Conservation (phyloP, 2,797 vertebrate genomes). For the Melanotaenia nigrans region DNA sequence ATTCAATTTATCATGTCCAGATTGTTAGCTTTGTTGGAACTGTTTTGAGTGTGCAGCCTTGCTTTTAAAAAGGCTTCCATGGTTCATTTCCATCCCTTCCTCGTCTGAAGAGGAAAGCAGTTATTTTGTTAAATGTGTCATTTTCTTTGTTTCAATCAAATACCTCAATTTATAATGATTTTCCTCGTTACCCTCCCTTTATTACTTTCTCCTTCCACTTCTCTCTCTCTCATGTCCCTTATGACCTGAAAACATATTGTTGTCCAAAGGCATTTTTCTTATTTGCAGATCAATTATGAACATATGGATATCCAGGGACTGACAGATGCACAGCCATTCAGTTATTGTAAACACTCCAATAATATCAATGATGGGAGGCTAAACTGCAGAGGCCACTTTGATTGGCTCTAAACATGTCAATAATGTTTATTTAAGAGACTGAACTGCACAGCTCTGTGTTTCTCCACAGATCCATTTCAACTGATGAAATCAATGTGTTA, state of each 20-base stretch:
- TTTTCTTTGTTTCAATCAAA: conserved; percentile 1
- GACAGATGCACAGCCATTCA: conserved; percentile 59
- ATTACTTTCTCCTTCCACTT: neutral
- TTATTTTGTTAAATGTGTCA: neutral
- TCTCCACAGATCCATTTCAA: conserved; percentile 55
- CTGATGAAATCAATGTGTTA: conserved; percentile 59
- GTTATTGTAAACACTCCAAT: conserved; percentile 74
- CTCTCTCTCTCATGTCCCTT: conserved; percentile 3
- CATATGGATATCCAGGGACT: conserved; percentile 59
- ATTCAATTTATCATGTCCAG: conserved; percentile 19
- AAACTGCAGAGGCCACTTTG: conserved; percentile 64
- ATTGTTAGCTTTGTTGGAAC: conserved; percentile 2
- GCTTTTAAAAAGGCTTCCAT: neutral
- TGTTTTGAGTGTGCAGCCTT: conserved; percentile 9
- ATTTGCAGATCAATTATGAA: conserved; percentile 53
- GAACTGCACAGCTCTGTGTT: conserved; percentile 27
- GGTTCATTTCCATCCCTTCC: neutral
- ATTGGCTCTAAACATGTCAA: conserved; percentile 73
- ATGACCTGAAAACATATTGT: conserved; percentile 48
- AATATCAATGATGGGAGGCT: conserved; percentile 68
- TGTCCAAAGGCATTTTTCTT: conserved; percentile 67
- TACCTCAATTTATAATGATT: neutral
- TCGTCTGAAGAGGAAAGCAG: neutral
- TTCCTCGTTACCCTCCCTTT: neutral
- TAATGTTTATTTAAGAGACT: conserved; percentile 73